Evolutionary conservation across 1,140 invertebrate species (phyloP).

Genomic region (Drosophila saltans): DNA sequence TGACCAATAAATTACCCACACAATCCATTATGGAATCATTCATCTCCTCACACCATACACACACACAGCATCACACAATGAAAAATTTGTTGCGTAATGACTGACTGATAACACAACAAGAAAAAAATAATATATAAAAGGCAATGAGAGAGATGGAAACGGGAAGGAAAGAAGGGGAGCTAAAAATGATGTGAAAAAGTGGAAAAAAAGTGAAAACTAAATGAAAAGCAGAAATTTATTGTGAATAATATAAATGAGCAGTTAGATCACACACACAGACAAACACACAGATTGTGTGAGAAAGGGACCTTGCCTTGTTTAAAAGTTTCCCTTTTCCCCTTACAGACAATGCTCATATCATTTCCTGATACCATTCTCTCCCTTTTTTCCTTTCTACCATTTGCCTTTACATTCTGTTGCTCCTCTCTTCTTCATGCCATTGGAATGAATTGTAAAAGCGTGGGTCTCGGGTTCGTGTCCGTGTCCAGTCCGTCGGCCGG

Average conservation of each 20-base stretch:
- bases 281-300: not conserved
- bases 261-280: constrained; percentile 17
- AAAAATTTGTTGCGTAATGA: constrained; percentile 64
- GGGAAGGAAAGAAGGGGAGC: not conserved
- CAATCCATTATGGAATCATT: constrained; percentile 65
- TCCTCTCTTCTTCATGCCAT: constrained; percentile 1
- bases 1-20: constrained; percentile 48
- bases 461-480: constrained; percentile 16
- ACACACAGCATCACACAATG: not conserved
- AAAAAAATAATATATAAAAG: constrained; percentile 15
- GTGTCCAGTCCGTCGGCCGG: constrained; percentile 11
- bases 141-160: constrained; percentile 22
- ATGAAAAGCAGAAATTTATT: constrained; percentile 64
- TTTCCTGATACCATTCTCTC: constrained; percentile 43
- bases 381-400: not conserved
- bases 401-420: no score
- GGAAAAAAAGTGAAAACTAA: constrained; percentile 72
- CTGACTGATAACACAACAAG: constrained; percentile 36
- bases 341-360: constrained; percentile 53
- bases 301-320: constrained; percentile 4
- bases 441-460: constrained; percentile 60
- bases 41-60: constrained; percentile 11
- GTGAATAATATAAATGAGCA: constrained; percentile 58
- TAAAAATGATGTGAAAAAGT: constrained; percentile 9
- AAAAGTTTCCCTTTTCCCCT: constrained; percentile 22